These are phyloP conservation scores for Enoplosus armatus DNA, from an alignment of 2,797 vertebrate genomes.

Conservation along the genomic window DNA sequence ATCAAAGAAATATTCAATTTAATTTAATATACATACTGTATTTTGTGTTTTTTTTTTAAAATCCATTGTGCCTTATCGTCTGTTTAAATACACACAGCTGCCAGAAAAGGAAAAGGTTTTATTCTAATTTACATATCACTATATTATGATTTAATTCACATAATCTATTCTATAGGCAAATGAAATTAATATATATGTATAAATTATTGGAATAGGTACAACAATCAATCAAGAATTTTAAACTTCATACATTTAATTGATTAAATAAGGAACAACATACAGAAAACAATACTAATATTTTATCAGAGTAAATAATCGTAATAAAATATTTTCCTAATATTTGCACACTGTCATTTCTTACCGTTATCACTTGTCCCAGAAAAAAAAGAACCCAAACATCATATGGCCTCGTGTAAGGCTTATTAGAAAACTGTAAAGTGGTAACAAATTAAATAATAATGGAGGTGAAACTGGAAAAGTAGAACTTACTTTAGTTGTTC, in stretches of 20 bases:
- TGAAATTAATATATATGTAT: not conserved
- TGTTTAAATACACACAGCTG: not conserved
- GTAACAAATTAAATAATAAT: not conserved
- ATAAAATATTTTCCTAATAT: not conserved
- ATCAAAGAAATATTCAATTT: not conserved
- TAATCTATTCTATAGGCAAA: not conserved
- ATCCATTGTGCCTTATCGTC: not conserved
- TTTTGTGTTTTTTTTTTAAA: not conserved
- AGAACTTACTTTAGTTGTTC: constrained; percentile 68
- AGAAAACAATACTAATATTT: not conserved
- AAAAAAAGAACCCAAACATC: not conserved
- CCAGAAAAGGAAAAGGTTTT: not conserved
- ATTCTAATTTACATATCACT: not conserved
- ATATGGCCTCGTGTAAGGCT: not conserved
- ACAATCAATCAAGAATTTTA: not conserved
- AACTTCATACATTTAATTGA: not conserved
- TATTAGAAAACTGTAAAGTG: not conserved
- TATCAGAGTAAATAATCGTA: not conserved
- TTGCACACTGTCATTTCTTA: not conserved
- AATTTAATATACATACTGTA: not conserved
- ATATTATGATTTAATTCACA: not conserved
- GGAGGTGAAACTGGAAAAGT: not conserved
- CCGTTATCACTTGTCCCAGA: not conserved
- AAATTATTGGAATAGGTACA: not conserved
- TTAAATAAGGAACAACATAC: not conserved